Percentiles rank a stretch among this genome's conserved stretches.
Conservation (phyloP, 37 sponge, comb jelly and placozoan genomes). For the Axinella damicornis region DNA sequence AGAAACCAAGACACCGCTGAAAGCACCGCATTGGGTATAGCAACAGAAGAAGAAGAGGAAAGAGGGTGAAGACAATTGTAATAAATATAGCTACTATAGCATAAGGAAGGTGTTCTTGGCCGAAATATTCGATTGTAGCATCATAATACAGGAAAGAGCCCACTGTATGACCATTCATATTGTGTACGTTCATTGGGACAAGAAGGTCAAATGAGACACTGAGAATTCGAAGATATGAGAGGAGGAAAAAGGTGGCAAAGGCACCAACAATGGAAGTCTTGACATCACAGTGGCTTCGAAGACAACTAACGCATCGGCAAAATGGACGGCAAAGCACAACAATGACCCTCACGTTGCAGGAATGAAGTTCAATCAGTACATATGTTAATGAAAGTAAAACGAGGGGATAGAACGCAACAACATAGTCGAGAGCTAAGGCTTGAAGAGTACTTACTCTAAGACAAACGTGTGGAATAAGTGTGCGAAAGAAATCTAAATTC, state of each 20-base stretch:
- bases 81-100: conserved; percentile 30
- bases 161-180: background rate
- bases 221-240: conserved; percentile 62
- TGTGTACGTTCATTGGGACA: conserved; percentile 20
- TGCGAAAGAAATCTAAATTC: conserved; percentile 42
- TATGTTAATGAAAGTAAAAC: conserved; percentile 10
- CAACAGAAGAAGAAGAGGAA: conserved; percentile 53
- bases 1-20: background rate
- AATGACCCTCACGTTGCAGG: background rate
- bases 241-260: conserved; percentile 63
- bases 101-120: conserved; percentile 46
- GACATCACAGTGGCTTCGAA: conserved; percentile 34
- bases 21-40: conserved; percentile 6
- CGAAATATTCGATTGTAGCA: conserved; percentile 53
- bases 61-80: conserved; percentile 13
- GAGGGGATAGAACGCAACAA: conserved; percentile 27
- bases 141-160: conserved; percentile 25
- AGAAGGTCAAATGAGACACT: conserved; percentile 52
- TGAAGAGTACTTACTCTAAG: background rate
- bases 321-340: conserved; percentile 27
- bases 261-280: conserved; percentile 54
- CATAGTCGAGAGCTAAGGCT: conserved; percentile 27
- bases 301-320: background rate
- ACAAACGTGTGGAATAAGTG: conserved; percentile 9
- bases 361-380: conserved; percentile 16